Conservation (phyloP, 2,888 invertebrate species). For the Cheilosia vernalis region DNA sequence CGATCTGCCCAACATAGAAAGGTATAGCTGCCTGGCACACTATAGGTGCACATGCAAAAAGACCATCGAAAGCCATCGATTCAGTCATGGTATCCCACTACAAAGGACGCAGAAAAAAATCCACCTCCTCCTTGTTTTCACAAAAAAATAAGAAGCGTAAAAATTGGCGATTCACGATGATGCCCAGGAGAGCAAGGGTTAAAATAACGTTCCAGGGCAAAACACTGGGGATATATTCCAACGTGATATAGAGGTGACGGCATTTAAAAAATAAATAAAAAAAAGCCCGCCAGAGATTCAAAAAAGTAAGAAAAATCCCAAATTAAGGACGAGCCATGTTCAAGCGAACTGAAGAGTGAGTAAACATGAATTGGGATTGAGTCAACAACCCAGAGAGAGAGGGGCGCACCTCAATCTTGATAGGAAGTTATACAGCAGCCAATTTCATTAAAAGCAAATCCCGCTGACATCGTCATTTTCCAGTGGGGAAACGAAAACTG, state of each 20-base stretch:
- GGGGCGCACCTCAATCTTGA: slow-evolving; percentile 22
- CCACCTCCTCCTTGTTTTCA: not conserved
- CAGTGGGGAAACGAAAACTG: slow-evolving; percentile 1
- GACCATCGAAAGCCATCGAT: slow-evolving; percentile 61
- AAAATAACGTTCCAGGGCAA: slow-evolving; percentile 49
- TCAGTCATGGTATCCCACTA: slow-evolving; percentile 42
- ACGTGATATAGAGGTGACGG: slow-evolving; percentile 47
- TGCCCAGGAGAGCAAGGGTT: slow-evolving; percentile 57
- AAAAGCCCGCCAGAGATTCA: not conserved
- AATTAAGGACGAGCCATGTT: slow-evolving; percentile 16
- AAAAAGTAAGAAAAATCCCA: slow-evolving; percentile 5
- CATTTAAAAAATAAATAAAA: not conserved
- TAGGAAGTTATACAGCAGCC: slow-evolving; percentile 36
- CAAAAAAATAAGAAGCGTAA: slow-evolving; percentile 21
- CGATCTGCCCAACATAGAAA: slow-evolving; percentile 29
- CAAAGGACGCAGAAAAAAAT: slow-evolving; percentile 20
- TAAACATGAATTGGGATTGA: not conserved
- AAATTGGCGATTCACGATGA: slow-evolving; percentile 72
- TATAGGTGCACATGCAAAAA: slow-evolving; percentile 52
- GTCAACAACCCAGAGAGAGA: slow-evolving; percentile 11
- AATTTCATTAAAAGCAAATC: slow-evolving; percentile 70
- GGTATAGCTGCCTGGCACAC: not conserved
- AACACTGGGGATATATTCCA: slow-evolving; percentile 49
- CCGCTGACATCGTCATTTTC: slow-evolving; percentile 66
- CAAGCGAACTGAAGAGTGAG: slow-evolving; percentile 7